phyloP scores from a whole-genome alignment of 2,888 invertebrate species.

The Tanytarsus gracilentus region DNA sequence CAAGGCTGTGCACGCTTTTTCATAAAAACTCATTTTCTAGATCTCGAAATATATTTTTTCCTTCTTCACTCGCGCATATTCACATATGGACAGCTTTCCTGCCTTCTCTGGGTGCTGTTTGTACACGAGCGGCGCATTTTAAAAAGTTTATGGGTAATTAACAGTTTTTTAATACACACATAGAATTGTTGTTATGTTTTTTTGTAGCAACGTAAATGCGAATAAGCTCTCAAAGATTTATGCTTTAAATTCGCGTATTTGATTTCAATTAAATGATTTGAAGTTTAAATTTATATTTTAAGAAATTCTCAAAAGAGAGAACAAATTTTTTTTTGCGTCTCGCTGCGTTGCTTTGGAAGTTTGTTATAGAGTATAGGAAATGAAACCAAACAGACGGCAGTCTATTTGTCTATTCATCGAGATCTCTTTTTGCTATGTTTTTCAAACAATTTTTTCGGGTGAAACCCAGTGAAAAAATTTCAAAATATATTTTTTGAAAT shows the following conservation, averaged over 20 bases:
- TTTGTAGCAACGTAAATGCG: background rate
- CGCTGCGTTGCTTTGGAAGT: conserved; percentile 6
- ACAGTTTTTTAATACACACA: background rate
- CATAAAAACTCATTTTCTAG: no score
- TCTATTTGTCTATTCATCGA: conserved; percentile 1
- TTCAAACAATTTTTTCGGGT: no score
- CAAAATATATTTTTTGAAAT: no score
- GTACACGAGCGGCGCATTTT: no score
- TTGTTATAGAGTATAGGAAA: conserved; percentile 10
- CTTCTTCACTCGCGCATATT: no score
- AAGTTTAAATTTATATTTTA: background rate
- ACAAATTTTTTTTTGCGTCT: background rate
- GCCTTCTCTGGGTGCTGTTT: conserved; percentile 5
- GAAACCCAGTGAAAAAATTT: no score
- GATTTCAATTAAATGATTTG: conserved; percentile 18
- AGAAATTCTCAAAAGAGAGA: background rate
- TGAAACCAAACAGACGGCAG: background rate
- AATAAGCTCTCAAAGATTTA: no score
- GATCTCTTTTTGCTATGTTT: no score
- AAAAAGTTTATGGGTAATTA: conserved; percentile 15
- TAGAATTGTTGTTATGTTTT: conserved; percentile 2
- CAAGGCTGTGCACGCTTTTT: conserved; percentile 24
- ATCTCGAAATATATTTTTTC: no score
- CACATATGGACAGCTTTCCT: conserved; percentile 13
- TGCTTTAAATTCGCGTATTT: conserved; percentile 10